These are phyloP conservation scores for Pelobates cultripes DNA, from an alignment of 2,797 vertebrate genomes.

Conservation along the genomic window DNA sequence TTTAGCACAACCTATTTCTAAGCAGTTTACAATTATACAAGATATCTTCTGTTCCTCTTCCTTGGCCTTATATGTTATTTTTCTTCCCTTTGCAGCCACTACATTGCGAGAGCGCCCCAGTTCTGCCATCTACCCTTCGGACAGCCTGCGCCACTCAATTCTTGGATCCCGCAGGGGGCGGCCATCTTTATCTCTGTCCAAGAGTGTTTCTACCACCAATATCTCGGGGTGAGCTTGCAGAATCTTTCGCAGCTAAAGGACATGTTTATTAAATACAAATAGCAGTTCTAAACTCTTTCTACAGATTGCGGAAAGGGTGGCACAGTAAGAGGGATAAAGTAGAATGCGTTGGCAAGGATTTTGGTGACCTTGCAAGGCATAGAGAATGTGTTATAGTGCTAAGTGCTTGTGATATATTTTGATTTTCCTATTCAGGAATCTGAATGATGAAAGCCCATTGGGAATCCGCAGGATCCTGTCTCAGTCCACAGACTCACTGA, in stretches of 20 bases:
- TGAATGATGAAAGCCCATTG: conserved; percentile 86
- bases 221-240: conserved; percentile 81
- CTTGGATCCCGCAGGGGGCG: conserved; percentile 83
- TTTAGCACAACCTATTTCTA: too few species aligned
- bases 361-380: too few species aligned
- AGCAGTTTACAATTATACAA: too few species aligned
- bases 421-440: conserved; percentile 67
- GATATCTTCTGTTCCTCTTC: too few species aligned
- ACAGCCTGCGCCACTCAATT: conserved; percentile 85
- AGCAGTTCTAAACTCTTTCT: too few species aligned
- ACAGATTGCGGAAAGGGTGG: too few species aligned
- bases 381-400: too few species aligned
- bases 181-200: conserved; percentile 84
- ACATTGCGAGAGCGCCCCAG: conserved; percentile 82
- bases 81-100: conserved; percentile 64
- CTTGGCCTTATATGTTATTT: background rate
- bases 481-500: conserved; percentile 91
- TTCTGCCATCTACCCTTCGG: conserved; percentile 88
- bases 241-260: background rate
- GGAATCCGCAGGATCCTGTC: conserved; percentile 89
- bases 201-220: conserved; percentile 93
- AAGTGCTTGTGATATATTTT: too few species aligned
- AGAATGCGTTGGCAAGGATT: too few species aligned
- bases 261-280: too few species aligned
- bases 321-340: too few species aligned